Evolutionary conservation across 2,113 vertebrate species (phyloP).

Genomic region (Hemicordylus capensis): DNA sequence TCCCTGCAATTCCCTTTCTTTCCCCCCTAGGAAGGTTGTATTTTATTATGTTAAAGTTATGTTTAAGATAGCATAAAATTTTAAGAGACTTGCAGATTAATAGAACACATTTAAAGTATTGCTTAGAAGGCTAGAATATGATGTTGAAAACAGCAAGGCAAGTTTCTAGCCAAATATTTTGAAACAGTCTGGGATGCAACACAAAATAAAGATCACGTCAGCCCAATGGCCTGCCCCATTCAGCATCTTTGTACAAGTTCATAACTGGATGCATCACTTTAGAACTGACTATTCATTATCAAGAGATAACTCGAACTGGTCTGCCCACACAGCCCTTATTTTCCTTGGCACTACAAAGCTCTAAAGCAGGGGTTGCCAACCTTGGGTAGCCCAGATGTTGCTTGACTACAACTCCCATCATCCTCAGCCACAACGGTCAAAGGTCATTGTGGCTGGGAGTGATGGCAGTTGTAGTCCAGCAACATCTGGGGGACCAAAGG

Average conservation of each 20-base stretch:
- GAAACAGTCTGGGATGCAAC: background rate
- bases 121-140: background rate
- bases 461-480: no score
- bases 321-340: accelerated
- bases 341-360: background rate
- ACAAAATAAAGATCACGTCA: background rate
- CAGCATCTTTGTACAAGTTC: background rate
- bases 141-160: background rate
- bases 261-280: background rate
- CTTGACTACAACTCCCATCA: no score
- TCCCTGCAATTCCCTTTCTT: no score
- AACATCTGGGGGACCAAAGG: no score
- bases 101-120: background rate
- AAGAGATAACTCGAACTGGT: background rate
- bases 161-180: background rate
- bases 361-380: no score
- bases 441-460: no score
- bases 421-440: no score
- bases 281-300: background rate
- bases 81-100: background rate
- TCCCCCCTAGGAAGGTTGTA: no score
- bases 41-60: no score
- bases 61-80: background rate
- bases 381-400: no score
- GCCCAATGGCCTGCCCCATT: background rate